A percentile compares a stretch with the other conserved stretches of the same genome.
These are phyloP conservation scores for Mesodorylaimus sp. DNA, from an alignment of 2,888 invertebrate genomes.

Conservation along the genomic window DNA sequence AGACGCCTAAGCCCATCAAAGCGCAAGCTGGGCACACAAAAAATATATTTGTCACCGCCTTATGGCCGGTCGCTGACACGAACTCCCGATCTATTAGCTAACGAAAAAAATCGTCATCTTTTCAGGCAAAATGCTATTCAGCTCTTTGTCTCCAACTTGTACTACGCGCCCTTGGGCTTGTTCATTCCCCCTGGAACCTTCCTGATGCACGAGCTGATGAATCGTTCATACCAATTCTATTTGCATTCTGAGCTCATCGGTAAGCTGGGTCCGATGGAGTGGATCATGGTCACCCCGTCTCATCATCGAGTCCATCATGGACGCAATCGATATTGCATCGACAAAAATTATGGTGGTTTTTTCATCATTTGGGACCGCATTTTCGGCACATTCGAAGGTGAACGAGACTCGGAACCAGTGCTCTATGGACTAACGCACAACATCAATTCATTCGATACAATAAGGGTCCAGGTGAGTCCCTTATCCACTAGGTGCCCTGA, in stretches of 20 bases:
- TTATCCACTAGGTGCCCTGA: not conserved
- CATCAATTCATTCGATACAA: slow-evolving; percentile 56
- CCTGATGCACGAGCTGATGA: slow-evolving; percentile 68
- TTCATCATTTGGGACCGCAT: slow-evolving; percentile 59
- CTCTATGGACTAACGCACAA: slow-evolving; percentile 59
- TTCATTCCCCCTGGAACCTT: slow-evolving; percentile 52
- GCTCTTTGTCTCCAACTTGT: slow-evolving; percentile 15
- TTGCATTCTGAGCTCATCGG: slow-evolving; percentile 66
- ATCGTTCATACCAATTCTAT: slow-evolving; percentile 77
- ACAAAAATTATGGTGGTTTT: slow-evolving; percentile 77
- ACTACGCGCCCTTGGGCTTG: slow-evolving; percentile 42
- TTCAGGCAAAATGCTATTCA: slow-evolving; percentile 6
- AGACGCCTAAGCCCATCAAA: too few relatives aligned
- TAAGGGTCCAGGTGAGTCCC: slow-evolving; percentile 49
- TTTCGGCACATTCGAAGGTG: slow-evolving; percentile 53
- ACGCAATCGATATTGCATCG: slow-evolving; percentile 70
- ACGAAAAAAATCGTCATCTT: not conserved
- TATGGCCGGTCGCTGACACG: too few relatives aligned
- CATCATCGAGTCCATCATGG: slow-evolving; percentile 54
- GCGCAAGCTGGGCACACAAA: too few relatives aligned
- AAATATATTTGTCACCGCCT: too few relatives aligned
- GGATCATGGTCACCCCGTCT: slow-evolving; percentile 66
- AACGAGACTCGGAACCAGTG: slow-evolving; percentile 51
- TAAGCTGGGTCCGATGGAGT: slow-evolving; percentile 63
- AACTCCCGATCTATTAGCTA: too few relatives aligned